A percentile compares a stretch with the other conserved stretches of the same genome.
phyloP scores from a whole-genome alignment of 2,113 vertebrate species.

The Empidonax alnorum region DNA sequence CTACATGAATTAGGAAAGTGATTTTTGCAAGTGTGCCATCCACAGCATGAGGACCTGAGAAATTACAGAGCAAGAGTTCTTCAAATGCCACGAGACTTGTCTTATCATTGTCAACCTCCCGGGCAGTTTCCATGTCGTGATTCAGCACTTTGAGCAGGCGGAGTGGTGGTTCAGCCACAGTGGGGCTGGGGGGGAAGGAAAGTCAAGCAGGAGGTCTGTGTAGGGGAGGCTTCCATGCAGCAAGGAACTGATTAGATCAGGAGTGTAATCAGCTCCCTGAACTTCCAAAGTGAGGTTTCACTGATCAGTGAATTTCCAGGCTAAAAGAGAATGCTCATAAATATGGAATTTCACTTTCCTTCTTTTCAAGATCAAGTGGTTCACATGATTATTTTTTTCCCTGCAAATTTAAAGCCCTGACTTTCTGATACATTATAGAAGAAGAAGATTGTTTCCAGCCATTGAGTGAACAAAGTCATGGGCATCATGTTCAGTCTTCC shows the following conservation, averaged over 20 bases:
- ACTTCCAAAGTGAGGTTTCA: conserved; percentile 49
- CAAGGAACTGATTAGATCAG: conserved; percentile 71
- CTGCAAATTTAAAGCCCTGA: not conserved
- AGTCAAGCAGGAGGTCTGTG: not conserved
- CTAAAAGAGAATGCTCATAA: conserved; percentile 43
- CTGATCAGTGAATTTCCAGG: conserved; percentile 36
- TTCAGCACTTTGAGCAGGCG: not conserved
- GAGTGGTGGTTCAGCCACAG: not conserved
- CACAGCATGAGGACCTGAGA: not conserved
- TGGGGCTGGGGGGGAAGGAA: not conserved
- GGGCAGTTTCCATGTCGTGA: not conserved
- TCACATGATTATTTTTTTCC: not conserved
- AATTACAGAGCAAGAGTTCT: not conserved
- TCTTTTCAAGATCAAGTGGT: conserved; percentile 42
- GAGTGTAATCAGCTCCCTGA: conserved; percentile 52
- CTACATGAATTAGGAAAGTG: not conserved
- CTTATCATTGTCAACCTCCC: not conserved
- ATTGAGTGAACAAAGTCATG: not conserved
- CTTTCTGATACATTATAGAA: not conserved
- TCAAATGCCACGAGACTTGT: not conserved
- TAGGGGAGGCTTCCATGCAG: conserved; percentile 25
- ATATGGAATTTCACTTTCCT: conserved; percentile 33
- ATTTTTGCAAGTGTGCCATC: not conserved
- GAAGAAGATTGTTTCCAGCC: conserved; percentile 1
- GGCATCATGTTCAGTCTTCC: not conserved